Base-by-base conservation (phyloP, 2,888 invertebrate species). In the Perithous albicinctus region DNA sequence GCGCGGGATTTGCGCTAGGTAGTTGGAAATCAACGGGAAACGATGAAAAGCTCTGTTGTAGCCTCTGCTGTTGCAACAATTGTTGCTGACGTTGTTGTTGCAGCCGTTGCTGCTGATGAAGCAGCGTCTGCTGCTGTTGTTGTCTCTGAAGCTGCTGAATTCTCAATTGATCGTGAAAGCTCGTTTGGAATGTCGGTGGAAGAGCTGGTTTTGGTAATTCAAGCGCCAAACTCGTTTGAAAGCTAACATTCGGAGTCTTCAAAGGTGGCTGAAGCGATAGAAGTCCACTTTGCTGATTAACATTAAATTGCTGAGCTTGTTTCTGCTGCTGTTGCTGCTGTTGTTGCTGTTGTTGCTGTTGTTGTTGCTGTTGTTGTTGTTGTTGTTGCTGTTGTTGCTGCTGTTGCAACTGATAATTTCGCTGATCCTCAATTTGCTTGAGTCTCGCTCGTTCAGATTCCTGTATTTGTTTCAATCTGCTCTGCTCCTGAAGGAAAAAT, bases 1-100 rank as follows among this genome's bases (percentile, higher is more conserved):
- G 59, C 0, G 89, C 83, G 0, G 90, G 78, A 0, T 84, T 59
- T 94, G 56, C 94, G 93, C 61, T 94, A 83, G 91, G 87, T 0
- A 88, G 88, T 12, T 90, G 89, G 43, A 90, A 89, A 2, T 92
- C 91, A 15, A 82, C 82, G 0, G 88, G 82, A 67, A 91, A 90
- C 0, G 85, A 69, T 1, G 88, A 81, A 63, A 92, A 92, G 38
- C 85, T 89, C 38, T 90, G 91, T n/a, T 90, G 90, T 2, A 89
- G 69, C 74, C 66, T 91, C 86, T 74, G 93, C 38, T 93, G 91
- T 61, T 90, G 87, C 67, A 90, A 64, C 89, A 92, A 83, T 29
- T 87, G 88, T 29, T 90, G 85, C 54, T 88, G 90, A 15, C 83
- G 88, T 48, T 82, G 85, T 41, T 81, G 86, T 8, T 75, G 85